Percentiles rank a stretch among this genome's conserved stretches.
Evolutionary conservation across 2,888 invertebrate genomes (phyloP).

Genomic region (Cerastoderma edule): DNA sequence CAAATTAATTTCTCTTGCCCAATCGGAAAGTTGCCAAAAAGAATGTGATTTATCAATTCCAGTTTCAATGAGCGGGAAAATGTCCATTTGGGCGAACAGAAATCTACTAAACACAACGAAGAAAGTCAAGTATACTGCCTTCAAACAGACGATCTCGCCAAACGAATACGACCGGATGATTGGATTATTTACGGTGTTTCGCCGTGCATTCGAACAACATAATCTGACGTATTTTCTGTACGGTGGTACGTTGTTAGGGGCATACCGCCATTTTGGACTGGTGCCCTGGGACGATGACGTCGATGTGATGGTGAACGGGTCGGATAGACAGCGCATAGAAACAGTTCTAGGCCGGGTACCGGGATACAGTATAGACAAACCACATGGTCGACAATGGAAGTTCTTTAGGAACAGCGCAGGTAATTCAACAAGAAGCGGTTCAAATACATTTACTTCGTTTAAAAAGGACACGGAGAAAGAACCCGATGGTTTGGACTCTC

Average conservation of each 20-base stretch:
- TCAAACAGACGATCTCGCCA: slow-evolving; percentile 28
- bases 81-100: slow-evolving; percentile 32
- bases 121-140: slow-evolving; percentile 33
- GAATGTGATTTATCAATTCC: not conserved
- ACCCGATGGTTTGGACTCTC: too few relatives aligned
- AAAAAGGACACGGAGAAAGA: too few relatives aligned
- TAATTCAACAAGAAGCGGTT: too few relatives aligned
- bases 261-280: slow-evolving; percentile 59
- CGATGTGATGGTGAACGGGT: slow-evolving; percentile 56
- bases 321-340: slow-evolving; percentile 34
- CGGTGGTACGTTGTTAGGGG: slow-evolving; percentile 62
- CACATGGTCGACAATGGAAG: slow-evolving; percentile 59
- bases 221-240: slow-evolving; percentile 57
- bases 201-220: slow-evolving; percentile 17
- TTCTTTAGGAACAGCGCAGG: slow-evolving; percentile 28
- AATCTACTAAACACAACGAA: slow-evolving; percentile 30
- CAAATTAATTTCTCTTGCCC: not conserved
- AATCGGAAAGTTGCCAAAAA: not conserved
- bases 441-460: too few relatives aligned
- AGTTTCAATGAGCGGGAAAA: not conserved
- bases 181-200: slow-evolving; percentile 35
- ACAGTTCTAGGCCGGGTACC: slow-evolving; percentile 26
- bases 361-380: slow-evolving; percentile 32
- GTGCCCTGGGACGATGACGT: slow-evolving; percentile 69
- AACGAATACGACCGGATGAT: slow-evolving; percentile 31